Conservation (phyloP, 2,113 vertebrate genomes). For the Thomomys bottae region DNA sequence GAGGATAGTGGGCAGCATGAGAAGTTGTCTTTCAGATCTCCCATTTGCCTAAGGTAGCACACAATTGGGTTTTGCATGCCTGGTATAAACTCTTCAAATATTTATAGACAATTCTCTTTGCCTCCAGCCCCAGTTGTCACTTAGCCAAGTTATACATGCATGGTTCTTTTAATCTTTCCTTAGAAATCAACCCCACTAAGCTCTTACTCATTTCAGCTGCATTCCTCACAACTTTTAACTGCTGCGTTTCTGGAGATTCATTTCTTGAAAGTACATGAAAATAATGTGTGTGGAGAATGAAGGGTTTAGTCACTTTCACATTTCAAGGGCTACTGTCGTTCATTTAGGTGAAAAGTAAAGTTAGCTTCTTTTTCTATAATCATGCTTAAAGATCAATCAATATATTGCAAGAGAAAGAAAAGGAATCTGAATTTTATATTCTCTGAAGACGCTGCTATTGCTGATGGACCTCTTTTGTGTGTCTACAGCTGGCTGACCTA, state of each 20-base stretch:
- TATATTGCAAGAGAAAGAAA: conserved; percentile 36
- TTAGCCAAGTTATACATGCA: conserved; percentile 79
- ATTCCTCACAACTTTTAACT: conserved; percentile 60
- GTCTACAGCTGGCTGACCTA: conserved; percentile 7
- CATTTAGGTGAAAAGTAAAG: conserved; percentile 30
- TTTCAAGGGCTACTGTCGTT: conserved; percentile 25
- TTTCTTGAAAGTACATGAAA: conserved; percentile 48
- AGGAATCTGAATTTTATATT: conserved; percentile 31
- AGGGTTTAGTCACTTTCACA: conserved; percentile 8
- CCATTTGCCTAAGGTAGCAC: conserved; percentile 63
- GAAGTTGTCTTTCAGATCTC: conserved; percentile 49
- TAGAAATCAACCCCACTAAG: conserved; percentile 73
- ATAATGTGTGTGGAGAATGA: background rate
- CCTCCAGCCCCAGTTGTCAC: conserved; percentile 74
- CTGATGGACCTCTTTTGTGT: background rate
- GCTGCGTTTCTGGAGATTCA: conserved; percentile 62
- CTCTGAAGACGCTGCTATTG: conserved; percentile 20
- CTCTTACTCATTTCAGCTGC: conserved; percentile 68
- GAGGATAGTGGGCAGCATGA: conserved; percentile 17
- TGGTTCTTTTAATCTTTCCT: conserved; percentile 78
- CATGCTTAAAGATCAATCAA: conserved; percentile 44
- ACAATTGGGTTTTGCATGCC: conserved; percentile 71
- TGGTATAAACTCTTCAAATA: conserved; percentile 81
- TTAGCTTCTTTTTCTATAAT: conserved; percentile 32
- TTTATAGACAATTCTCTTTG: conserved; percentile 79